Conservation (phyloP, 2,113 vertebrate species). For the Urocolius indicus region DNA sequence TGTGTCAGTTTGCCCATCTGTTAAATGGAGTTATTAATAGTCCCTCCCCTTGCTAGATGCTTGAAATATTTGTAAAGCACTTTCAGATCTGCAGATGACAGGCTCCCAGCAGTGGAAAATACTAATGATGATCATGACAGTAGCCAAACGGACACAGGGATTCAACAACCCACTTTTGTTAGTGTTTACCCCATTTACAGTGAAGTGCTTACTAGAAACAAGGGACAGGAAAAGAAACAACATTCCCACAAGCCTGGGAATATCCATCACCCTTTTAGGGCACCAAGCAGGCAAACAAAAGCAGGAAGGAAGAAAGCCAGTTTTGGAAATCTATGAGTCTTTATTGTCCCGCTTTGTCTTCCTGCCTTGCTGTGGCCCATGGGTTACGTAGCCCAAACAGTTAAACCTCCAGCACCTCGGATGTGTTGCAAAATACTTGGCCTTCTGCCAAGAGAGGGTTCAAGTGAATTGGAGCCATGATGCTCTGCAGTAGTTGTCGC, state of each 20-base stretch:
- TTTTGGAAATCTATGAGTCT: neutral
- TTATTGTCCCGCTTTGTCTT: constrained; percentile 43
- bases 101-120: constrained; percentile 46
- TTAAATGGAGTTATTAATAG: constrained; percentile 58
- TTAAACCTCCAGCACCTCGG: neutral
- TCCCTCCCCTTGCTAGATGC: neutral
- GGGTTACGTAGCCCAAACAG: neutral
- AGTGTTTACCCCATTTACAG: constrained; percentile 8
- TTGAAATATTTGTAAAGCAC: constrained; percentile 43
- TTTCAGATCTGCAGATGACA: constrained; percentile 51
- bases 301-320: constrained; percentile 65
- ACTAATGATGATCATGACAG: constrained; percentile 37
- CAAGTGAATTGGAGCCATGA: neutral
- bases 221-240: constrained; percentile 34
- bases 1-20: constrained; percentile 56
- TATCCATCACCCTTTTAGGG: neutral
- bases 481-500: neutral
- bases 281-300: constrained; percentile 49
- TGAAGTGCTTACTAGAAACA: constrained; percentile 13
- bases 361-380: neutral
- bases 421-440: neutral
- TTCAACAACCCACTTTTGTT: constrained; percentile 24
- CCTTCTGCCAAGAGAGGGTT: constrained; percentile 5
- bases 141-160: neutral
- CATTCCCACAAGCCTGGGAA: constrained; percentile 49